Conservation (phyloP, 2,888 invertebrate genomes). For the Aproaerema taeniolella region DNA sequence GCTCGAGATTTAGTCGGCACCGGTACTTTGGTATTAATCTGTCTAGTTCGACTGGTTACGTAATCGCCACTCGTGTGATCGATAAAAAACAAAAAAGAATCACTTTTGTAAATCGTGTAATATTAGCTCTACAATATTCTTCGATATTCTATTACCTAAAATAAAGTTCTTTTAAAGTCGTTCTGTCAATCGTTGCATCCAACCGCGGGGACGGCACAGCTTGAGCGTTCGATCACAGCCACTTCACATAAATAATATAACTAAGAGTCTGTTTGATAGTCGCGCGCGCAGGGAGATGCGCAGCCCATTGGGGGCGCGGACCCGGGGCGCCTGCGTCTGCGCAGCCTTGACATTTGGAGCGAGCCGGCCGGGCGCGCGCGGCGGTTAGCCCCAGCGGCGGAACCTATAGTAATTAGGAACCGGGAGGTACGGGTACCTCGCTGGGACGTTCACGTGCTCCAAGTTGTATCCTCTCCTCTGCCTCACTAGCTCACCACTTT, state of each 20-base stretch:
- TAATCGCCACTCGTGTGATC: not conserved
- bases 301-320: conserved; percentile 4
- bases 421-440: conserved; percentile 65
- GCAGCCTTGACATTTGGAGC: conserved; percentile 66
- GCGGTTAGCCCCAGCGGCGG: conserved; percentile 66
- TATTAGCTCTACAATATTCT: not conserved
- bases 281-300: conserved; percentile 27
- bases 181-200: conserved; percentile 48
- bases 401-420: conserved; percentile 61
- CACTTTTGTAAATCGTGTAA: not conserved
- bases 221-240: conserved; percentile 67
- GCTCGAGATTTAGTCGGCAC: no score
- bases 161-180: conserved; percentile 19
- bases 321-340: conserved; percentile 36
- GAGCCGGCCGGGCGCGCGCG: conserved; percentile 27
- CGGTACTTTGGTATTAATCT: no score
- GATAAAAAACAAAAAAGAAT: conserved; percentile 4
- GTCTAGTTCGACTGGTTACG: not conserved
- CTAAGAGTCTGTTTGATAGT: conserved; percentile 36
- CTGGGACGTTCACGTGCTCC: conserved; percentile 69
- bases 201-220: conserved; percentile 40
- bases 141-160: not conserved
- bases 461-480: conserved; percentile 67
- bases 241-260: conserved; percentile 42
- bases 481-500: conserved; percentile 46